These are phyloP conservation scores for Aplodontia rufa DNA, from an alignment of 2,113 vertebrate genomes.

Conservation along the genomic window DNA sequence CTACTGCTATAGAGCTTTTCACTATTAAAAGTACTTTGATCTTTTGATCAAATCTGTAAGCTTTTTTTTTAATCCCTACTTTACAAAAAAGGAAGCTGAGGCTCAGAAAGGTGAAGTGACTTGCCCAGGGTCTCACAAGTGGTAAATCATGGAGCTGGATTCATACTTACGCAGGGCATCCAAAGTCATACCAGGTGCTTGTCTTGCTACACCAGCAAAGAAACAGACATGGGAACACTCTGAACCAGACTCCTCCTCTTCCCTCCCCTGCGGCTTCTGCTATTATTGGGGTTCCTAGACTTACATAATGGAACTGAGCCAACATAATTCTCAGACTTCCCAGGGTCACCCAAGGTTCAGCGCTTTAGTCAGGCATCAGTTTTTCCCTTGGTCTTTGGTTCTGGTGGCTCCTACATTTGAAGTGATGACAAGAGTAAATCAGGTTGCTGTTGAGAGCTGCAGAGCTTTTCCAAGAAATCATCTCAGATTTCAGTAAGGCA, in stretches of 20 bases:
- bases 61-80: not conserved
- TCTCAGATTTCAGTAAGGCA: not conserved
- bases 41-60: not conserved
- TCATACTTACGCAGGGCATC: not conserved
- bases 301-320: not conserved
- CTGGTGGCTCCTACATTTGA: not conserved
- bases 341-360: not conserved
- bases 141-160: not conserved
- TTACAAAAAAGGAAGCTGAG: not conserved
- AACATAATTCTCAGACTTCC: not conserved
- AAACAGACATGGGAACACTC: not conserved
- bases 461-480: not conserved
- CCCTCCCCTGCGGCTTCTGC: not conserved
- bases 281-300: not conserved
- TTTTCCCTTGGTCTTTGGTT: conserved; percentile 23
- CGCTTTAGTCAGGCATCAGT: not conserved
- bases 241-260: not conserved
- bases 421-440: not conserved
- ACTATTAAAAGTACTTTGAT: not conserved
- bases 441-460: not conserved
- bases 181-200: not conserved
- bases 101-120: not conserved
- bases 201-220: not conserved
- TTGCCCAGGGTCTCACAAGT: not conserved
- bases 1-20: not conserved